Base-by-base conservation (phyloP, 1,140 invertebrate species). In the Nymphalis io region DNA sequence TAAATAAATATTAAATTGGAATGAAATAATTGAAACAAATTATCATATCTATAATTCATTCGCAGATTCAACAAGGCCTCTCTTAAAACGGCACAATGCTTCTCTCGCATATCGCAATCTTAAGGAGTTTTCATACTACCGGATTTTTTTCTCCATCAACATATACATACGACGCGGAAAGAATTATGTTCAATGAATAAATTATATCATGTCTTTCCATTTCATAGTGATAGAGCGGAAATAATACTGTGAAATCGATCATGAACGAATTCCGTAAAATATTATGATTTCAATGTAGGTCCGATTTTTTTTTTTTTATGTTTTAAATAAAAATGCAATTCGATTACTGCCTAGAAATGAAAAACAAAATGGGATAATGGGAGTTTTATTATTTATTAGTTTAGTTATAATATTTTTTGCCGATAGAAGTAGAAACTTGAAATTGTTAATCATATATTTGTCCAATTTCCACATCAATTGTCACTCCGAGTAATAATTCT, bases 201-300 rank as follows among this genome's bases (percentile, higher is more conserved):
- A 63, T 63, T 53, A 21, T 38, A 33, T 63, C 60, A 39, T 0
- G 60, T 62, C n/a, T 62, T 62, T 63, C 46, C 60, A 51, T 63
- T 63, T 63, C 60, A 51, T 63, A 63, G 46, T 46, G 60, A 63
- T 63, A 39, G 60, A 53, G 27, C 48, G 60, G 60, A 63, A 63
- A 63, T 51, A 51, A 33, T 63, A 20, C 27, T 33, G 46, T 61
- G 60, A 63, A 63, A 63, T 51, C 46, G 13, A 55, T 55, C 48
- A 51, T 10, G 11, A 3, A 23, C 13, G 20, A 21, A 27, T 27
- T 55, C 51, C 21, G 23, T 55, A 18, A 27, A n/a, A n/a, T n/a
- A 13, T 20, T 55, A 11, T 11, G 21, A 8, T 20, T 51, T 51
- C 12, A 21, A 5, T 33, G 27, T 33, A 33, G 2, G 27, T 8